These are phyloP conservation scores for Parnassius smintheus DNA, from an alignment of 2,888 invertebrate genomes.

Conservation along the genomic window DNA sequence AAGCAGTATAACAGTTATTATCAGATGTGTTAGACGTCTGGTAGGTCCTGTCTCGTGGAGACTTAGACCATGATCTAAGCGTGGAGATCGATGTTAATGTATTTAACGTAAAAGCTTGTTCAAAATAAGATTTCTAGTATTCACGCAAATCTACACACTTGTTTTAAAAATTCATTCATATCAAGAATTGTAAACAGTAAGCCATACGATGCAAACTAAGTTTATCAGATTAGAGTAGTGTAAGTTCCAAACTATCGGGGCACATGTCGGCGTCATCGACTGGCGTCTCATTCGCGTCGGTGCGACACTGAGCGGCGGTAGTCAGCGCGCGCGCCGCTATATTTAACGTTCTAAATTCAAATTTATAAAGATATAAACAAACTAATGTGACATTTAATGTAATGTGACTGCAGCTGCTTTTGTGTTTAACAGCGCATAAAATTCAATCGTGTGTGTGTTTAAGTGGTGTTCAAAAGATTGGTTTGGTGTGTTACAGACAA, in stretches of 20 bases:
- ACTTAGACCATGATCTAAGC: too few relatives aligned
- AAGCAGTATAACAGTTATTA: too few relatives aligned
- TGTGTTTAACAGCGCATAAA: constrained; percentile 33
- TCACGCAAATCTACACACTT: too few relatives aligned
- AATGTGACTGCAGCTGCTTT: constrained; percentile 37
- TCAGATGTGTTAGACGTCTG: too few relatives aligned
- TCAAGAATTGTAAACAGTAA: constrained; percentile 42
- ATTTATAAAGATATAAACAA: constrained; percentile 44
- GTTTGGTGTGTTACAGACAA: constrained; percentile 59
- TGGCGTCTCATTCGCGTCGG: constrained; percentile 62
- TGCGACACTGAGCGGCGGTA: constrained; percentile 52
- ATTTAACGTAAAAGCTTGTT: too few relatives aligned
- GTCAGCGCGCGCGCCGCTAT: constrained; percentile 52
- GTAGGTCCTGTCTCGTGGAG: too few relatives aligned
- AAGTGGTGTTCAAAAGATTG: constrained; percentile 33
- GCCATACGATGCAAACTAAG: constrained; percentile 51
- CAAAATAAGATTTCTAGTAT: too few relatives aligned
- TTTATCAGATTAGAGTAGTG: constrained; percentile 68
- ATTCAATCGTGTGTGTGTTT: constrained; percentile 26
- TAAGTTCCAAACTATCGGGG: constrained; percentile 57
- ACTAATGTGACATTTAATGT: constrained; percentile 33
- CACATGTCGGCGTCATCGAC: constrained; percentile 42
- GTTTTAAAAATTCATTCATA: background rate
- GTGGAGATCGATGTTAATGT: too few relatives aligned
- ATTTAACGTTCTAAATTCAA: constrained; percentile 57